Evolutionary conservation across 2,888 invertebrate species (phyloP), one percentile per base, ranked within the genome.

Genomic region (Sinohyriopsis cumingii): DNA sequence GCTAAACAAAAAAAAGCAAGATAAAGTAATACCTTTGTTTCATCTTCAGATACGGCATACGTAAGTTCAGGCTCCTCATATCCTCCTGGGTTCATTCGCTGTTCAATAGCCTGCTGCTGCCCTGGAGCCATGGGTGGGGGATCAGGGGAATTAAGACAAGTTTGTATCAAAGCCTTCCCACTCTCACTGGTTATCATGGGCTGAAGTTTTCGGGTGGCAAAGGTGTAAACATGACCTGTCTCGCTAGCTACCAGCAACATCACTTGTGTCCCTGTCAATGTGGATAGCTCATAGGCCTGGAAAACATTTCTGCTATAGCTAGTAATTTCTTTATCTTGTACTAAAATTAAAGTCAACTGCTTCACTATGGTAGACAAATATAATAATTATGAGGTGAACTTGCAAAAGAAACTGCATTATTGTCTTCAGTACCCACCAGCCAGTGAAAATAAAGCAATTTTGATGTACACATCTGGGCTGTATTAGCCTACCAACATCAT

Each of bases 211-310:
- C 98, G 94, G 83, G 99, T 99, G 78, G 99, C 99, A 92, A 99
- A 99, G 77, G 99, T 99, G 92, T 99, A 99, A 87, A 99, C 99
- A 92, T 99, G 99, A 68, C 99, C 99, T 25, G 99, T 99, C 91
- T 98, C 99, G 79, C 97, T 98, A 75, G 99, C 99, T 81, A 99
- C 99, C 89, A 99, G 93, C 86, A 99, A 93, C 99, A 99, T 99
- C 91, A 99, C 99, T 92, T 99, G 99, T 55, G 99, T 99, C 68
- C 99, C 99, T 79, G 99, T 99, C 90, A 99, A 91, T 82, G 99
- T 99, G 75, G 99, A 98, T 88, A 99, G 92, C 92, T 99, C 99
- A 92, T 99, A 99, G 71, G 99, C 99, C 99, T 99, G 93, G 18
- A 93, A 93, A 70, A 64, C 59, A 45, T 45, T 9, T 45, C 45